These are phyloP conservation scores for Megathymus violae DNA, from an alignment of 1,140 invertebrate genomes.

Conservation along the genomic window DNA sequence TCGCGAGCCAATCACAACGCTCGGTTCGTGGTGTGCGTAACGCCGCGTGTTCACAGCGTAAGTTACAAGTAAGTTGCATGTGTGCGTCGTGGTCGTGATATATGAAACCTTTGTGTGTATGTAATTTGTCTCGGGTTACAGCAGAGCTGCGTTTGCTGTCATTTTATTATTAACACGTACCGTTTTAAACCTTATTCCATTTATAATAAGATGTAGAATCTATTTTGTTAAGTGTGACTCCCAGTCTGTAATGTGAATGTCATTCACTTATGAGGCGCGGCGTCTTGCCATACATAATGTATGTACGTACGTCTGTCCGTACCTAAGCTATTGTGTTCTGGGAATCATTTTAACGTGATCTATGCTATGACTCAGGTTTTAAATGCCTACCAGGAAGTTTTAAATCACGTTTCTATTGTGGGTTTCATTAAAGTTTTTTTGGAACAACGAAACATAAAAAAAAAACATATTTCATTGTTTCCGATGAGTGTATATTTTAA, in stretches of 20 bases:
- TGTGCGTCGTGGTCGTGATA: conserved; percentile 54
- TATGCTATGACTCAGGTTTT: conserved; percentile 44
- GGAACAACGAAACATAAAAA: conserved; percentile 7
- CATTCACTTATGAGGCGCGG: conserved; percentile 48
- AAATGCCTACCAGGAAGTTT: conserved; percentile 43
- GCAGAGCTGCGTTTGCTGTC: conserved; percentile 34
- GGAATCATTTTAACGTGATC: conserved; percentile 39
- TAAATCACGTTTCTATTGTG: conserved; percentile 37
- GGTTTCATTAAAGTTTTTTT: conserved; percentile 3
- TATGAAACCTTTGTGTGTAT: conserved; percentile 52
- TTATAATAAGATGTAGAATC: conserved; percentile 18
- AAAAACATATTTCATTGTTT: conserved; percentile 16
- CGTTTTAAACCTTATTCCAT: conserved; percentile 45
- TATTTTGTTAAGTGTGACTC: neutral
- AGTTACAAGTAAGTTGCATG: conserved; percentile 37
- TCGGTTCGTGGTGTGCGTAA: conserved; percentile 43
- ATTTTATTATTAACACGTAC: neutral
- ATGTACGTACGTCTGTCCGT: conserved; percentile 23
- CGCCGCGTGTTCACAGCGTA: conserved; percentile 35
- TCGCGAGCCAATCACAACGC: conserved; percentile 49
- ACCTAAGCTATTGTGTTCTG: conserved; percentile 37
- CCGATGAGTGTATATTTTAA: conserved; percentile 8
- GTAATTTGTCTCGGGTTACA: conserved; percentile 57
- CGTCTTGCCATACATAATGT: conserved; percentile 43
- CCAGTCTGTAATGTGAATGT: conserved; percentile 29